These are phyloP conservation scores for Coccyzus lansbergi DNA, from an alignment of 2,797 vertebrate species.

Conservation along the genomic window DNA sequence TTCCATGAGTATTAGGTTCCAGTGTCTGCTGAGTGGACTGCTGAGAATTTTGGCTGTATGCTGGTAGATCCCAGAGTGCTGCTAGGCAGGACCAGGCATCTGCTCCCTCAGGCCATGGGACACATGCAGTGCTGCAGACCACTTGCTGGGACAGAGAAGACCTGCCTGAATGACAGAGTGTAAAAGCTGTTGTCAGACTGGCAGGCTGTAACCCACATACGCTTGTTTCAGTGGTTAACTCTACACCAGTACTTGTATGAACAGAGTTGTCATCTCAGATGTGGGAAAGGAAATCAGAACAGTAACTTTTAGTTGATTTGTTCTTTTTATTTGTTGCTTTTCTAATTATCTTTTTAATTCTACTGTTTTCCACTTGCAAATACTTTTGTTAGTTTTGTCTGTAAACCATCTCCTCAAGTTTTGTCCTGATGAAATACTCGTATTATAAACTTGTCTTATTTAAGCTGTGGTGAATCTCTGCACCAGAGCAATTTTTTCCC, in stretches of 20 bases:
- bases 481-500: background rate
- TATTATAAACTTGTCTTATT: background rate
- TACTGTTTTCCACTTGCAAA: background rate
- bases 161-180: background rate
- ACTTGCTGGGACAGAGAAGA: background rate
- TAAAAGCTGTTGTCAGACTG: background rate
- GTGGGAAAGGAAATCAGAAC: background rate
- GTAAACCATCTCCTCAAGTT: background rate
- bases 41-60: background rate
- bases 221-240: background rate
- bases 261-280: background rate
- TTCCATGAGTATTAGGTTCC: fast-evolving
- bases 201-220: background rate
- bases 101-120: background rate
- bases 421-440: background rate
- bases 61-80: background rate
- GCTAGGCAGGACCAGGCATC: background rate
- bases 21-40: background rate
- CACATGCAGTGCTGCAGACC: background rate
- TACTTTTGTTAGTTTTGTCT: background rate
- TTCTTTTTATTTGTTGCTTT: background rate
- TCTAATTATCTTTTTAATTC: background rate
- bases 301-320: background rate
- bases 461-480: background rate
- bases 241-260: background rate